Evolutionary conservation across 2,797 vertebrate genomes (phyloP), one percentile per base, ranked within the genome.

Genomic region (Sparidentex hasta): DNA sequence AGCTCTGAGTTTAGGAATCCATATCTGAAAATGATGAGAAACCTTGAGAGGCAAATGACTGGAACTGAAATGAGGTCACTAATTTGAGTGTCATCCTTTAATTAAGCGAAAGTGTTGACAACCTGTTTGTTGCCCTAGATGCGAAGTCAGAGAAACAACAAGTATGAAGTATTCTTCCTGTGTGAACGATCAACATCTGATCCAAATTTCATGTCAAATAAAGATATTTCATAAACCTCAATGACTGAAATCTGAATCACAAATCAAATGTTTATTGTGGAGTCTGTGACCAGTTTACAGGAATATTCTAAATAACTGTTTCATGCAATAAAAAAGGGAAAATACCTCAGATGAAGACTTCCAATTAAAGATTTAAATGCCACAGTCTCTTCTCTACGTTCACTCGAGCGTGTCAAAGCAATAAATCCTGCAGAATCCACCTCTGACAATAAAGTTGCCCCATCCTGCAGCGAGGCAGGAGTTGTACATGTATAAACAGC

Each of bases 371-470:
- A 38, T 46, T 13, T 5, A 54, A 70, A 43, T 47, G 17, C 7
- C 27, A 1, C 23, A 2, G 71, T 16, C 18, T 59, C 46, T 23
- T 54, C 41, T 3, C 33, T 20, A 1, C 9, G 14, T 65, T 29
- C 65, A 46, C 38, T 7, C 23, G 17, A 66, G 75, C 12, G 38
- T 38, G 62, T 70, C 69, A 0, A 17, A 48, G 38, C 47, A 44
- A 65, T 29, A 62, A 63, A 54, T 72, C 47, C 33, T 58, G 65
- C 57, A 73, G 33, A 58, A 61, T 70, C 27, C 74, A 52, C 16
- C 38, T 47, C 48, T 43, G 65, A 62, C 1, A 25, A 73, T 78
- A 17, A 57, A 76, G 64, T 55, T 71, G 52, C 76, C 71, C 52
- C 71, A 66, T 66, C 27, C 55, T 76, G 61, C 65, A 74, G 18